Evolutionary conservation across 2,888 invertebrate species (phyloP).

Genomic region (Gastrophysa polygoni): DNA sequence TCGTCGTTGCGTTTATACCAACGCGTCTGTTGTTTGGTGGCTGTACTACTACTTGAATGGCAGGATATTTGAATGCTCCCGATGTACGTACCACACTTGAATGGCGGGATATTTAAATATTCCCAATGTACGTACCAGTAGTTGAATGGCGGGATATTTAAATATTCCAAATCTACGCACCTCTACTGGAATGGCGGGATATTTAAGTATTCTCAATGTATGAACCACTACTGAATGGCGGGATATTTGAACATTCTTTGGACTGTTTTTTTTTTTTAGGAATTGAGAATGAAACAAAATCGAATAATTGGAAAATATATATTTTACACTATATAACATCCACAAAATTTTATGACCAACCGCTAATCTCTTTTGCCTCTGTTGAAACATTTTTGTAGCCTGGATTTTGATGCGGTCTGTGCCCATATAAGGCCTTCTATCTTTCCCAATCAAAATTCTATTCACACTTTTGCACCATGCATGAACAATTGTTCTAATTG

Average conservation of each 20-base stretch:
- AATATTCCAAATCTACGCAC: too few species aligned
- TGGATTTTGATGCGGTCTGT: neutral
- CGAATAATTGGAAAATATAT: too few species aligned
- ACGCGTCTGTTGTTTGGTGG: too few species aligned
- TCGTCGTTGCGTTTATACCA: too few species aligned
- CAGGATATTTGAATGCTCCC: neutral
- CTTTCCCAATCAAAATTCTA: conserved; percentile 7
- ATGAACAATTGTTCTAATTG: conserved; percentile 8
- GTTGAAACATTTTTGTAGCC: neutral
- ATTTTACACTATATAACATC: too few species aligned
- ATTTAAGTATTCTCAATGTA: too few species aligned
- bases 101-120: too few species aligned
- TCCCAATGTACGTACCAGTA: neutral
- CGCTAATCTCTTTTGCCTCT: neutral
- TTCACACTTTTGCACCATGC: conserved; percentile 9
- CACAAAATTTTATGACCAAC: neutral
- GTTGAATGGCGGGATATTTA: neutral
- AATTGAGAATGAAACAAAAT: too few species aligned
- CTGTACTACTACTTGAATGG: too few species aligned
- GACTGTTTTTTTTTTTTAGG: neutral
- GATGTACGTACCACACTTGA: neutral
- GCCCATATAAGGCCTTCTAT: neutral
- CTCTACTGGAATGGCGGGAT: too few species aligned
- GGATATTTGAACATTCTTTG: too few species aligned
- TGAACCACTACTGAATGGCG: too few species aligned